A percentile compares a stretch with the other conserved stretches of the same genome.
These are phyloP conservation scores for Scomberomorus guttatus DNA, from an alignment of 2,797 vertebrate genomes.

Conservation along the genomic window DNA sequence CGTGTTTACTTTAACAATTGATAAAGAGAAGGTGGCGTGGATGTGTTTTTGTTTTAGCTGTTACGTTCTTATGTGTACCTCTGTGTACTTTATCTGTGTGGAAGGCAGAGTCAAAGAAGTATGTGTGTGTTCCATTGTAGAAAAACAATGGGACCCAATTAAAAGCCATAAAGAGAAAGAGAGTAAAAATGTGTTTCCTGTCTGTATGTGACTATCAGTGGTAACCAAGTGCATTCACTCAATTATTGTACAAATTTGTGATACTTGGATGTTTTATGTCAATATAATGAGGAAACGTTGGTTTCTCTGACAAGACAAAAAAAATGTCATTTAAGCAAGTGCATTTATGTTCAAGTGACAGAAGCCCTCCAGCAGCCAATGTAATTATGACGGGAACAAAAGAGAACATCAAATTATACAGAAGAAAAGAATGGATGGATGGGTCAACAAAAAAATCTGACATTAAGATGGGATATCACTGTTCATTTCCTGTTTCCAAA, in stretches of 20 bases:
- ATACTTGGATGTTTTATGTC: too few relatives aligned
- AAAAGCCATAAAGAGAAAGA: neutral
- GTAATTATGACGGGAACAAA: too few relatives aligned
- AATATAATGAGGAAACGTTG: too few relatives aligned
- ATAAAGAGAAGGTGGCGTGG: constrained; percentile 22
- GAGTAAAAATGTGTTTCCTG: neutral
- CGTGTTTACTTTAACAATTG: constrained; percentile 38
- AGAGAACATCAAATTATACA: too few relatives aligned
- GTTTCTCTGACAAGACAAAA: too few relatives aligned
- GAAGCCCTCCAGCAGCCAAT: too few relatives aligned
- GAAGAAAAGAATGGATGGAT: too few relatives aligned
- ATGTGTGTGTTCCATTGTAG: neutral
- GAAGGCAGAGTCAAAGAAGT: neutral
- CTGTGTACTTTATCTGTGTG: neutral
- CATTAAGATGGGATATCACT: too few relatives aligned
- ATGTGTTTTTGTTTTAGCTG: neutral
- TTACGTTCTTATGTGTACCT: neutral
- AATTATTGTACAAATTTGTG: neutral
- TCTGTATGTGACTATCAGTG: neutral
- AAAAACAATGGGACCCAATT: neutral
- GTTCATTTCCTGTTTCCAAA: too few relatives aligned
- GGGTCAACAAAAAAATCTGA: too few relatives aligned
- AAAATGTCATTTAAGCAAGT: too few relatives aligned
- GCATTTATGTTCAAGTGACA: too few relatives aligned
- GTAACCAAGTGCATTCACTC: neutral